phyloP scores from a whole-genome alignment of 2,113 vertebrate species.

The Sceloporus undulatus region DNA sequence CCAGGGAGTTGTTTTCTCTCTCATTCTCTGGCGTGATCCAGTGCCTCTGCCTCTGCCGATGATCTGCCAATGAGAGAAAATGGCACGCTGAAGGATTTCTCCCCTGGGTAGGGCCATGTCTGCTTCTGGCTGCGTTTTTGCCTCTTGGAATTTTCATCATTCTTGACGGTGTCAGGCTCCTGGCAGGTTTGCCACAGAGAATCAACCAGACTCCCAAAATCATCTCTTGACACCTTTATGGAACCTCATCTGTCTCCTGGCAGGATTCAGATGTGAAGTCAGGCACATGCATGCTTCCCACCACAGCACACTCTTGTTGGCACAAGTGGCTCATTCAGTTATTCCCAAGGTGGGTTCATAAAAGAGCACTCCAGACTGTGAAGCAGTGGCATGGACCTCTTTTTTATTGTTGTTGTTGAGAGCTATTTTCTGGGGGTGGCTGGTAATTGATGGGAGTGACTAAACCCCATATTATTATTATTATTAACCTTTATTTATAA shows the following conservation, averaged over 20 bases:
- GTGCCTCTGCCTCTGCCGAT: background rate
- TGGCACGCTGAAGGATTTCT: background rate
- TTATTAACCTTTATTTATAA: too few species aligned
- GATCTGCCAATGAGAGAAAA: conserved; percentile 46
- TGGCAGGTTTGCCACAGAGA: background rate
- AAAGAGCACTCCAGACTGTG: background rate
- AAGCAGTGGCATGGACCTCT: background rate
- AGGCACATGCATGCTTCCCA: accelerated
- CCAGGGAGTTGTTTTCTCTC: conserved; percentile 26
- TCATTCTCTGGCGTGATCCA: conserved; percentile 10
- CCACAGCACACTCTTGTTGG: too few species aligned
- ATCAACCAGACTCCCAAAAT: accelerated
- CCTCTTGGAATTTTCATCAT: conserved; percentile 34
- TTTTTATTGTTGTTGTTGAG: background rate
- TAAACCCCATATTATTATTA: too few species aligned
- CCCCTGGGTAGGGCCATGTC: background rate
- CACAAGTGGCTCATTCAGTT: too few species aligned
- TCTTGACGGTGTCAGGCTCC: background rate
- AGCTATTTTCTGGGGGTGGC: background rate
- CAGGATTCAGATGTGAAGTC: background rate
- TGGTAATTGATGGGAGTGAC: background rate
- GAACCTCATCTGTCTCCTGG: background rate
- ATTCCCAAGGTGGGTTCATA: background rate
- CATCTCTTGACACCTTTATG: background rate
- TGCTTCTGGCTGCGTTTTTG: conserved; percentile 4